A percentile compares a stretch with the other conserved stretches of the same genome.
Evolutionary conservation across 2,888 invertebrate species (phyloP).

Genomic region (Drosophila eohydei): DNA sequence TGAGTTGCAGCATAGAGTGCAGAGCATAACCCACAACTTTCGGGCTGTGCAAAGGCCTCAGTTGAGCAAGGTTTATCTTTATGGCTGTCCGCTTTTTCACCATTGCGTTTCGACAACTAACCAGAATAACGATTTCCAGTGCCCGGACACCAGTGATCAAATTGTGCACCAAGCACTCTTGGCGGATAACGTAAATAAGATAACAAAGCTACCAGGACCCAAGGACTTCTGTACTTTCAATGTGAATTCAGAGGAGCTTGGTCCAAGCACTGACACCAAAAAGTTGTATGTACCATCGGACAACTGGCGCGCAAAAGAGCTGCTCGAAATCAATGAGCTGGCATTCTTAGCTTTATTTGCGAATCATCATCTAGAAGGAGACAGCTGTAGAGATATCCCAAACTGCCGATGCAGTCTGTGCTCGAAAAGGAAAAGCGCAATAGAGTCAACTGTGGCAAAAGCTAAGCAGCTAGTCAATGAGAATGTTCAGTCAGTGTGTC

Average conservation of each 20-base stretch:
- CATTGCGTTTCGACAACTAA: conserved; percentile 3
- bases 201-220: not conserved
- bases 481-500: conserved; percentile 13
- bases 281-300: not conserved
- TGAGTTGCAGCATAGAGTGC: not conserved
- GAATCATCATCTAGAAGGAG: not conserved
- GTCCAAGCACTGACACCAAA: not conserved
- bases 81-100: conserved; percentile 19
- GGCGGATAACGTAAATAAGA: not conserved
- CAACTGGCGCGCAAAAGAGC: not conserved
- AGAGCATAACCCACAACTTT: not conserved
- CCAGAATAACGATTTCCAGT: not conserved
- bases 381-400: not conserved
- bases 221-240: not conserved
- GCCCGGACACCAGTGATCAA: not conserved
- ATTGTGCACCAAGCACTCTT: not conserved
- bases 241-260: not conserved
- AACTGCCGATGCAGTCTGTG: conserved; percentile 15
- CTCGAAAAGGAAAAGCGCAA: not conserved
- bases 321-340: conserved; percentile 4
- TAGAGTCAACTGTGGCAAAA: conserved; percentile 20
- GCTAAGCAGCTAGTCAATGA: conserved; percentile 35
- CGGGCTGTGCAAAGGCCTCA: not conserved
- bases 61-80: conserved; percentile 5
- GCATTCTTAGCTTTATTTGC: conserved; percentile 4